Evolutionary conservation across 2,888 invertebrate species (phyloP), one percentile per base, ranked within the genome.

Genomic region (Hypolimnas misippus): DNA sequence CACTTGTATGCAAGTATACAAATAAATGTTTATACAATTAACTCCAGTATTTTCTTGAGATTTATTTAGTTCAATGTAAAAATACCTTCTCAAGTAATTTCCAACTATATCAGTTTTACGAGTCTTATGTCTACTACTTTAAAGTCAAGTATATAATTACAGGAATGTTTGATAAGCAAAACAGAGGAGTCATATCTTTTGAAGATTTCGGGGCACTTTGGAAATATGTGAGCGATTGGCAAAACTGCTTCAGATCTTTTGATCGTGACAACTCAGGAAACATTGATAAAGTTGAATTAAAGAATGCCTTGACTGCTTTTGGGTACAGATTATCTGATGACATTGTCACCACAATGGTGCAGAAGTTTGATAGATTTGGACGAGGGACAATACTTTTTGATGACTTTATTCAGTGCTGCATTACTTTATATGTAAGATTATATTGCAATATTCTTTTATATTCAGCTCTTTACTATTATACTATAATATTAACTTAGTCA

Each of bases 151-250:
- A 5, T 25, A 16, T 12, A 29, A 49, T 68, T 89, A 71, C 89
- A 94, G 96, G 96, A 74, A 96, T 99, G 98, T 99, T 98, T 92
- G 99, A 99, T 84, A 95, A 95, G 69, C 96, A 97, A 76, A 96
- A 95, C 76, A 94, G 95, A 76, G 99, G 98, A 6, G 96, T 96
- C 0, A 98, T 99, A 58, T 96, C 95, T 73, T 99, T 99, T 86
- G 96, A 98, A 76, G 98, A 99, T 84, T 99, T 99, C 87, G 96
- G 97, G 53, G 96, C 97, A 0, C 89, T 99, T 0, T 99, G 99
- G 99, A 98, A 98, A 82, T 99, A 99, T 86, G 97, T 99, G 0
- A 97, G 97, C 5, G 99, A 99, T 78, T 99, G 99, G 99, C 98
- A 99, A 81, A 96, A 95, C 77, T 98, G 98, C 82, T 99, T 99